These are phyloP conservation scores for Aspidiotus rigidus DNA, from an alignment of 2,888 invertebrate species.

Conservation along the genomic window DNA sequence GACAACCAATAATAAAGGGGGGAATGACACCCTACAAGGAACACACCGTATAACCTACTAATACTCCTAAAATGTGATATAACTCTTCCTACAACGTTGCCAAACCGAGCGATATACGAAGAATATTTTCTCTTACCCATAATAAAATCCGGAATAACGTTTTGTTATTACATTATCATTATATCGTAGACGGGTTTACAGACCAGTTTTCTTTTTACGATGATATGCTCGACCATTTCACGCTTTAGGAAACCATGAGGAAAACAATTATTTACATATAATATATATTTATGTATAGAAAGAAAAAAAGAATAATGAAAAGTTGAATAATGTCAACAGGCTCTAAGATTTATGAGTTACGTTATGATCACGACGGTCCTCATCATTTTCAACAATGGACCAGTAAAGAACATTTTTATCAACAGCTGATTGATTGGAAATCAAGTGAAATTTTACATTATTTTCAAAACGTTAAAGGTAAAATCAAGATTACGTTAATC, in stretches of 20 bases:
- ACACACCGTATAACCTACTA: constrained; percentile 26
- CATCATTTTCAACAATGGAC: no score
- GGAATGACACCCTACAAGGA: constrained; percentile 29
- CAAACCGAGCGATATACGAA: not conserved
- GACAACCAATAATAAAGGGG: constrained; percentile 17
- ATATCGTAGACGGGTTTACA: not conserved
- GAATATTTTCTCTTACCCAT: not conserved
- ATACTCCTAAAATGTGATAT: constrained; percentile 26
- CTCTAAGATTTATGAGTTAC: no score
- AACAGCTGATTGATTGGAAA: no score
- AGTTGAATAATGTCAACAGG: no score
- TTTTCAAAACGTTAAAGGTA: no score
- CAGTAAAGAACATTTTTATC: no score
- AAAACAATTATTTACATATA: not conserved
- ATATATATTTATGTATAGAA: no score
- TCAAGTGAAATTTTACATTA: no score
- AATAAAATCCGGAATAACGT: not conserved
- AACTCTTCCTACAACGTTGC: constrained; percentile 14
- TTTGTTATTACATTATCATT: not conserved
- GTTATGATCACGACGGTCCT: no score
- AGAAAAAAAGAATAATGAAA: no score
- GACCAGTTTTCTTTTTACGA: not conserved
- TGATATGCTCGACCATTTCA: not conserved
- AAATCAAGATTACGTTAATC: no score
- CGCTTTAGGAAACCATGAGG: not conserved